Base-by-base conservation (phyloP, 2,888 invertebrate species). In the Malachius bipustulatus region DNA sequence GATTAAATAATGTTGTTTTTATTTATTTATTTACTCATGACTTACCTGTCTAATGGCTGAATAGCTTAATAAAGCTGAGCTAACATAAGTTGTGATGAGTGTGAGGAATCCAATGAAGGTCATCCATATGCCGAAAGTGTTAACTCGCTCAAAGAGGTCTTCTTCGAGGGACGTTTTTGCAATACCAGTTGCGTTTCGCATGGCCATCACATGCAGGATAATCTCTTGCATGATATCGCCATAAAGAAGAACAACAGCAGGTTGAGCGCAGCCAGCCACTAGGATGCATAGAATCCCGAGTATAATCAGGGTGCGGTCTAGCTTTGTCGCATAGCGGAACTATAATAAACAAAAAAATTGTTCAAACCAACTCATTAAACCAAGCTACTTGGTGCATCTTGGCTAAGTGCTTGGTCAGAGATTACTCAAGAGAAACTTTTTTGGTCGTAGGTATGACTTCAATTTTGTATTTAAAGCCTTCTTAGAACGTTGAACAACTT, bases 21-120 rank as follows among this genome's bases (percentile, higher is more conserved):
- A n/a, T n/a, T n/a, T n/a, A n/a, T n/a, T n/a, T n/a, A n/a, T n/a
- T n/a, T n/a, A n/a, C n/a, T n/a, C n/a, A n/a, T n/a, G 15, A 44
- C 39, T 49, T 51, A 74, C 75, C 64, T 76, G 78, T 41, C 71
- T 70, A 51, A 72, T 74, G 1, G 79, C 76, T 1, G 77, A 67
- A 35, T 70, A 70, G 51, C 79, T 80, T 59, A 79, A 75, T 4
- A 71, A 46, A 1, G 72, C 67, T 1, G 77, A 66, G 1, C 75
- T 71, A 2, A 68, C 43, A 48, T 78, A 80, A 24, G 73, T 70
- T 40, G 73, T 55, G 1, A 69, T 16, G 2, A 78, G 55, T 49
- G 77, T 65, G 0, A 66, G 46, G 0, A 59, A 54, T 30, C 78
- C 80, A 16, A 77, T 59, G 4, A 68, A 52, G 1, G 62, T 56